Percentiles rank a stretch among this genome's conserved stretches.
Conservation (phyloP, 1,140 invertebrate genomes). For the Wiebesia pumilae region DNA sequence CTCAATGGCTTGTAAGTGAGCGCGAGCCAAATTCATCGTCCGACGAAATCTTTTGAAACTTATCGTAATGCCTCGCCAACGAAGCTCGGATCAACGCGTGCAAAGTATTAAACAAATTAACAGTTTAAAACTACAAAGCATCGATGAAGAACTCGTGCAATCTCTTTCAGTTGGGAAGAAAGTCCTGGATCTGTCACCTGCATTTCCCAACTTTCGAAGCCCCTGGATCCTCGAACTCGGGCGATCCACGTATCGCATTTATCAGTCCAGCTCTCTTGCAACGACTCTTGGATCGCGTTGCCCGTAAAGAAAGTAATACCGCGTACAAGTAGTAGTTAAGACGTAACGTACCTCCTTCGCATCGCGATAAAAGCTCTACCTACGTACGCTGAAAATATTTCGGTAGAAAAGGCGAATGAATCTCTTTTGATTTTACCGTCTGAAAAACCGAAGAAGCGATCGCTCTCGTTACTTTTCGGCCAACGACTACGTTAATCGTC, state of each 20-base stretch:
- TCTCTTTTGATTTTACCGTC: slow-evolving; percentile 14
- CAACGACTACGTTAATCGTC: no score
- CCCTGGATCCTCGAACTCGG: slow-evolving; percentile 8
- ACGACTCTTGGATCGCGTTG: slow-evolving; percentile 36
- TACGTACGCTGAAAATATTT: background rate
- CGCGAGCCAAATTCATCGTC: background rate
- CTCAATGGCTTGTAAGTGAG: no score
- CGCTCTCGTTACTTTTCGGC: no score
- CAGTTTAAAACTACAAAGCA: background rate
- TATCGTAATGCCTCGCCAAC: background rate
- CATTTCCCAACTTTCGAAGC: slow-evolving; percentile 17
- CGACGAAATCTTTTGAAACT: background rate
- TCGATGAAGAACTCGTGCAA: background rate
- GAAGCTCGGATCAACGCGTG: background rate
- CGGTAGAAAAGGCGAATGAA: background rate
- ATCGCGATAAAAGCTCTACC: background rate
- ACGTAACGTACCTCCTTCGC: slow-evolving; percentile 35
- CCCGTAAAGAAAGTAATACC: slow-evolving; percentile 20
- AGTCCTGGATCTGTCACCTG: background rate
- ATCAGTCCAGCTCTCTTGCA: slow-evolving; percentile 45
- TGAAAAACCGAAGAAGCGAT: background rate
- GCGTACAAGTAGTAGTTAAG: no score
- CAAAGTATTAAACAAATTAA: background rate
- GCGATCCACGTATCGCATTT: slow-evolving; percentile 41
- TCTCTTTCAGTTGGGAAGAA: background rate